These are phyloP conservation scores for Steatocranus sp. DNA, from an alignment of 2,797 vertebrate species.

Conservation along the genomic window DNA sequence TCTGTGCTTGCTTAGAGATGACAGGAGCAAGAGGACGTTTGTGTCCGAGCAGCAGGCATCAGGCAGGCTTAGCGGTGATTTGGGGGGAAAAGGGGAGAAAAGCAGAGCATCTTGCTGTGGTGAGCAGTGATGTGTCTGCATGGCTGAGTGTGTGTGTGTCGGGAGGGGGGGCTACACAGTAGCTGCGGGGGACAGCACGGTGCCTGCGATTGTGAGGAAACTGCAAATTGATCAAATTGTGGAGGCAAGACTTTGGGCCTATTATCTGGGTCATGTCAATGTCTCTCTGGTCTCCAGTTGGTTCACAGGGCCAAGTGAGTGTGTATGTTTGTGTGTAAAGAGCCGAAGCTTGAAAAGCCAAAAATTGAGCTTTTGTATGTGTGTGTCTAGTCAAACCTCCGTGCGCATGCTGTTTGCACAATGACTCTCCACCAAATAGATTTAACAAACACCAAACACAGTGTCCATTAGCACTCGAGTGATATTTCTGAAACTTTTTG, in stretches of 20 bases:
- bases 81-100: slow-evolving; percentile 73
- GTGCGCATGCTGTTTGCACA: slow-evolving; percentile 52
- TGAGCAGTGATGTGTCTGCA: slow-evolving; percentile 56
- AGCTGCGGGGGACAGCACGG: slow-evolving; percentile 75
- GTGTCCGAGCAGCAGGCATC: slow-evolving; percentile 74
- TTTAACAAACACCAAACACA: slow-evolving; percentile 53
- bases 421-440: slow-evolving; percentile 48
- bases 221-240: slow-evolving; percentile 83
- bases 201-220: slow-evolving; percentile 65
- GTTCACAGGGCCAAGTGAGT: slow-evolving; percentile 57
- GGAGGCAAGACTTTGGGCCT: slow-evolving; percentile 77
- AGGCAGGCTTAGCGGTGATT: slow-evolving; percentile 73
- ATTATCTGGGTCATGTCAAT: slow-evolving; percentile 83
- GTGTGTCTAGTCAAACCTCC: slow-evolving; percentile 30
- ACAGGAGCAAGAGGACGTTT: slow-evolving; percentile 68
- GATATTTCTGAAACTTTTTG: slow-evolving; percentile 46
- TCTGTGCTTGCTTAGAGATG: slow-evolving; percentile 62
- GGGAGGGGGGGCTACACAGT: neutral
- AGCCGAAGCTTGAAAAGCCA: slow-evolving; percentile 23
- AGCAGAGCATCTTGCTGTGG: slow-evolving; percentile 56
- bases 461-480: slow-evolving; percentile 57
- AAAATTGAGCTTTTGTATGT: slow-evolving; percentile 32
- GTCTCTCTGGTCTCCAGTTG: slow-evolving; percentile 73
- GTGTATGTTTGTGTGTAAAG: slow-evolving; percentile 31
- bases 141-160: slow-evolving; percentile 17